phyloP scores from a whole-genome alignment of 2,113 vertebrate genomes.

The Tenebrosternarchus preto region DNA sequence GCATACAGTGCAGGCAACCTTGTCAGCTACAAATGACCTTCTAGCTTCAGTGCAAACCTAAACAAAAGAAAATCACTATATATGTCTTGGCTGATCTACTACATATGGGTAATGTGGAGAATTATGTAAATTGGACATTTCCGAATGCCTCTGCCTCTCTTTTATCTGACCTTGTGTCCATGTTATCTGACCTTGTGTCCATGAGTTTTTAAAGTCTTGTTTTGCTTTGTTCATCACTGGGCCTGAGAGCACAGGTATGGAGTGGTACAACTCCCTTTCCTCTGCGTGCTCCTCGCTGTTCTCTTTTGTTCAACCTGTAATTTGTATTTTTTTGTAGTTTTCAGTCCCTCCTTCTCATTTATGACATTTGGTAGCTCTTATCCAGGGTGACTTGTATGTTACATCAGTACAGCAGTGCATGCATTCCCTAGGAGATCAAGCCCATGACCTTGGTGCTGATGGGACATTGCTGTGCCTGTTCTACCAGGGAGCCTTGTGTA shows the following conservation, averaged over 20 bases:
- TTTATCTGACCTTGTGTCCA: constrained; percentile 25
- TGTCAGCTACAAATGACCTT: too few relatives aligned
- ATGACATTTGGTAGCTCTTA: not conserved
- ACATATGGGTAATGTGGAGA: too few relatives aligned
- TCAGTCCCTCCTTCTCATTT: not conserved
- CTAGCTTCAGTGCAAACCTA: too few relatives aligned
- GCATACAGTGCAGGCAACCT: too few relatives aligned
- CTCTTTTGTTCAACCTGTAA: not conserved
- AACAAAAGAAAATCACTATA: too few relatives aligned
- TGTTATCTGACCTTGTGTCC: constrained; percentile 14
- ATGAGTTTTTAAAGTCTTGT: constrained; percentile 4
- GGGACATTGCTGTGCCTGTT: too few relatives aligned
- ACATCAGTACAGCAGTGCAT: too few relatives aligned
- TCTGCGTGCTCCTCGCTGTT: not conserved
- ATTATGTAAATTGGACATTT: not conserved
- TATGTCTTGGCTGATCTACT: too few relatives aligned
- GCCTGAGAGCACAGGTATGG: not conserved
- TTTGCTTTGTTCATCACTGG: not conserved
- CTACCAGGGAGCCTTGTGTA: too few relatives aligned
- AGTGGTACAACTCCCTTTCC: not conserved
- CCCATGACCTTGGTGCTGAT: too few relatives aligned
- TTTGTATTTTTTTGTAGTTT: not conserved
- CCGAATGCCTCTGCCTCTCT: not conserved
- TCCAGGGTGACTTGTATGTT: not conserved
- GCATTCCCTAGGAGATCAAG: too few relatives aligned